Evolutionary conservation across 2,113 vertebrate species (phyloP).

Genomic region (Xenotilapia flavipinnis): DNA sequence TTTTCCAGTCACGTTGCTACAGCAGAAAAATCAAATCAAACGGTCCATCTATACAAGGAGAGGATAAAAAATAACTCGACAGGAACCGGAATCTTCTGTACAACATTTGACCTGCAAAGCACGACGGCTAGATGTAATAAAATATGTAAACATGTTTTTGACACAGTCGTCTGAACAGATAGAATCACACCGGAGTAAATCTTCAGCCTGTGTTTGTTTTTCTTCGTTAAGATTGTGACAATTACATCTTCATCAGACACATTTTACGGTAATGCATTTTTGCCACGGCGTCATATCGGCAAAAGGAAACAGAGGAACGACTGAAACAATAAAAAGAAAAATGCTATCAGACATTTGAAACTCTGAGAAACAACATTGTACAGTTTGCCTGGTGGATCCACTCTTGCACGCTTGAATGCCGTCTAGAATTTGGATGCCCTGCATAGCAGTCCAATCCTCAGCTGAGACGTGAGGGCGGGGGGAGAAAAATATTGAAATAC

Average conservation of each 20-base stretch:
- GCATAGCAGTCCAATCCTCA: constrained; percentile 38
- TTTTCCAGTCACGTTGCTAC: constrained; percentile 43
- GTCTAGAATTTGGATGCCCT: constrained; percentile 46
- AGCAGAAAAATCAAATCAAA: constrained; percentile 57
- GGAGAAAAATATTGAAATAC: constrained; percentile 14
- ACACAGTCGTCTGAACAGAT: constrained; percentile 86
- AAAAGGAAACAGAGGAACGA: neutral
- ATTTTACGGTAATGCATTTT: constrained; percentile 74
- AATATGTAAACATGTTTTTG: constrained; percentile 96
- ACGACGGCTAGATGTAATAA: constrained; percentile 86
- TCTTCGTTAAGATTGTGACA: constrained; percentile 55
- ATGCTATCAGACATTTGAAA: constrained; percentile 25
- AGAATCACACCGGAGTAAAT: constrained; percentile 77
- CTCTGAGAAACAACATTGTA: constrained; percentile 10
- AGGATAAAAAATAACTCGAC: constrained; percentile 54
- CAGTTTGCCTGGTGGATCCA: constrained; percentile 33
- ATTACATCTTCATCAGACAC: constrained; percentile 64
- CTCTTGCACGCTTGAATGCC: constrained; percentile 25
- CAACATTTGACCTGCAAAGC: constrained; percentile 82
- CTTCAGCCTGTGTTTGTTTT: constrained; percentile 60
- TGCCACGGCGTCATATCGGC: constrained; percentile 19
- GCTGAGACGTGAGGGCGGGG: constrained; percentile 11
- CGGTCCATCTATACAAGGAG: constrained; percentile 74
- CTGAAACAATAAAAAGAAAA: neutral
- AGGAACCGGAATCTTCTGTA: constrained; percentile 80